Evolutionary conservation across 53 echinoderm and acorn worm genomes (phyloP), one percentile per base, ranked within the genome.

Genomic region (Luidia sarsii): DNA sequence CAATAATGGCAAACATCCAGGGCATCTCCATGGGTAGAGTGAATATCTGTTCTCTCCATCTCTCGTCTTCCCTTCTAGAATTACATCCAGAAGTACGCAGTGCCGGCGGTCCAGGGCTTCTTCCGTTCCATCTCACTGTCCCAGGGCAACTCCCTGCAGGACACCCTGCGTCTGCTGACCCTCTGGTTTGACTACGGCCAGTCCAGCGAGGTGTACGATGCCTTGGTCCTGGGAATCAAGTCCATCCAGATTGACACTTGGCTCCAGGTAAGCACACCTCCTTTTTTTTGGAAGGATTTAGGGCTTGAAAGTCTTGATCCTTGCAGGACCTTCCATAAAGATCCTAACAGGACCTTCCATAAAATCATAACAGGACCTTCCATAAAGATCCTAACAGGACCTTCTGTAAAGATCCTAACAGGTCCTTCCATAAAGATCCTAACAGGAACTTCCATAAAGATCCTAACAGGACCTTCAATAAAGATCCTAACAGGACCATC

Each of bases 101-200:
- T 92, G 29, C 96, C 96, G 19, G 90, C 96, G 4, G 93, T 96
- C 31, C 92, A 96, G 22, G 96, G 96, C 11, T 96, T 96, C 70
- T 93, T 96, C 75, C 88, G 93, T 18, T 96, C 96, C 19, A 96
- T 96, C 43, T 62, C 96, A 0, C 80, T 96, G 73, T 96, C 96
- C 24, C 77, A 80, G 1, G 93, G 83, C 10, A 96, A 96, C 88
- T 96, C 96, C 39, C 80, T 96, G 21, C 96, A 96, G 83, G 96
- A 96, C 84, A 96, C 96, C 2, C 77, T 96, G 9, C 88, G 96
- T 45, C 91, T 96, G 10, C 82, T 96, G 54, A 96, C 96, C 50
- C 91, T 96, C 10, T 96, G 96, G 96, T 96, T 96, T 48, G 96
- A 96, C 45, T 96, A 96, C 74, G 96, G 96, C 22, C 92, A 96